Percentiles rank a stretch among this genome's conserved stretches.
Conservation (phyloP, 2,888 invertebrate species). For the Lycophotia porphyrea region DNA sequence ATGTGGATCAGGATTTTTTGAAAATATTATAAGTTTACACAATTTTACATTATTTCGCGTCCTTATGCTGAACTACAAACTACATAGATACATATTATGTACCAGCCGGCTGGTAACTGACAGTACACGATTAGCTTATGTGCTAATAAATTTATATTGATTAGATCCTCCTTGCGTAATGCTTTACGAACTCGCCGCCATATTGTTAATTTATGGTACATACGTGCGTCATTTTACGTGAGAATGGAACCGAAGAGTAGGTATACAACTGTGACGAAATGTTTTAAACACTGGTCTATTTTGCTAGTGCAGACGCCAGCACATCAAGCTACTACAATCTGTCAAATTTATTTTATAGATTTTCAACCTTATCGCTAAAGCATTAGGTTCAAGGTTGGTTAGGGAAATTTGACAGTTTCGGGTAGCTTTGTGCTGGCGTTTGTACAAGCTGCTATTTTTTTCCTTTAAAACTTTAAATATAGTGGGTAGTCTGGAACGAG, state of each 20-base stretch:
- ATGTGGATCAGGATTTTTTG: neutral
- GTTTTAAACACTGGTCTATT: conserved; percentile 13
- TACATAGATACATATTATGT: neutral
- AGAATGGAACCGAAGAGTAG: conserved; percentile 17
- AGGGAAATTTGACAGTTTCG: too few relatives aligned
- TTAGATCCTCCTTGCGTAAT: conserved; percentile 43
- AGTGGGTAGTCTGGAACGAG: neutral
- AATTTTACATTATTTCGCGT: neutral
- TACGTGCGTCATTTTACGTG: conserved; percentile 19
- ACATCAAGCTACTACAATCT: too few relatives aligned
- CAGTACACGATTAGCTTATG: conserved; percentile 16
- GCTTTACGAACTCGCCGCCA: conserved; percentile 16
- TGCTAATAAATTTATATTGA: conserved; percentile 47
- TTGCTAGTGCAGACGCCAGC: too few relatives aligned
- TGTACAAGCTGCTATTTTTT: neutral
- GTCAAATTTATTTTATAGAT: too few relatives aligned
- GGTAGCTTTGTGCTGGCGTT: too few relatives aligned
- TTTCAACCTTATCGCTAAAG: too few relatives aligned
- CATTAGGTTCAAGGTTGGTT: too few relatives aligned
- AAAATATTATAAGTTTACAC: neutral
- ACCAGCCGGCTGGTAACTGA: conserved; percentile 10
- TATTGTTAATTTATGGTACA: conserved; percentile 13
- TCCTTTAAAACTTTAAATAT: neutral
- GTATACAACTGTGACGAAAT: conserved; percentile 12
- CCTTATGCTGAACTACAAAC: neutral